Evolutionary conservation across 2,797 vertebrate species (phyloP).

Genomic region (Argyrosomus regius): DNA sequence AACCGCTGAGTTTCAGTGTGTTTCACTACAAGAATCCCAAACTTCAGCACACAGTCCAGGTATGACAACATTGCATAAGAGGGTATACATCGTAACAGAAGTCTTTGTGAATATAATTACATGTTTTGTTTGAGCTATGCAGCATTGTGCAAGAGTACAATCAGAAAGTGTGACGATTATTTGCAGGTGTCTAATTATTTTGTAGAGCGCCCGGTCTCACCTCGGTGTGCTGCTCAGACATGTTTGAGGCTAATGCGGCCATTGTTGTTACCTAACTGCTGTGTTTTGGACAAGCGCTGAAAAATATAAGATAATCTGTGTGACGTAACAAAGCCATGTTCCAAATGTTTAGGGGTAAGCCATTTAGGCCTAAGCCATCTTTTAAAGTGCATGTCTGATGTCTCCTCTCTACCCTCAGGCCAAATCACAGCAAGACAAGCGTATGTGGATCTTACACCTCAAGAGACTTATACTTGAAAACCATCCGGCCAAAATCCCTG

Average conservation of each 20-base stretch:
- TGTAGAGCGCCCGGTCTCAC: constrained; percentile 30
- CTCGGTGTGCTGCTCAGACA: constrained; percentile 67
- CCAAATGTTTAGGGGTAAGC: constrained; percentile 28
- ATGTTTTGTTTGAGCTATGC: constrained; percentile 41
- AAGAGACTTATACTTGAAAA: constrained; percentile 99
- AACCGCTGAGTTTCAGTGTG: constrained; percentile 96
- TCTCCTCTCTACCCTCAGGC: constrained; percentile 85
- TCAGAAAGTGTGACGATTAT: constrained; percentile 47
- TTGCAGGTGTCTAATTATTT: constrained; percentile 64
- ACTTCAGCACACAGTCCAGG: constrained; percentile 98
- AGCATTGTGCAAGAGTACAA: constrained; percentile 36
- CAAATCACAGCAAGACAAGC: constrained; percentile 96
- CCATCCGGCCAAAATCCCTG: constrained; percentile 97
- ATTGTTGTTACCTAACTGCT: constrained; percentile 65
- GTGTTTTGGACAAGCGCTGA: constrained; percentile 44
- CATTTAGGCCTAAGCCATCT: constrained; percentile 23
- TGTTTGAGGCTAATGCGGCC: constrained; percentile 52
- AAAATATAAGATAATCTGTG: constrained; percentile 52
- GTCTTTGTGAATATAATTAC: constrained; percentile 34
- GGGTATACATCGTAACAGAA: constrained; percentile 2
- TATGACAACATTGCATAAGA: constrained; percentile 68
- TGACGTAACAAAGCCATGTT: constrained; percentile 44
- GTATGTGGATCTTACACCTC: constrained; percentile 97
- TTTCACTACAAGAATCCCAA: constrained; percentile 99
- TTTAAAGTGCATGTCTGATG: constrained; percentile 52